Base-by-base conservation (phyloP, 2,888 invertebrate species). In the Drosophila pullipes region DNA sequence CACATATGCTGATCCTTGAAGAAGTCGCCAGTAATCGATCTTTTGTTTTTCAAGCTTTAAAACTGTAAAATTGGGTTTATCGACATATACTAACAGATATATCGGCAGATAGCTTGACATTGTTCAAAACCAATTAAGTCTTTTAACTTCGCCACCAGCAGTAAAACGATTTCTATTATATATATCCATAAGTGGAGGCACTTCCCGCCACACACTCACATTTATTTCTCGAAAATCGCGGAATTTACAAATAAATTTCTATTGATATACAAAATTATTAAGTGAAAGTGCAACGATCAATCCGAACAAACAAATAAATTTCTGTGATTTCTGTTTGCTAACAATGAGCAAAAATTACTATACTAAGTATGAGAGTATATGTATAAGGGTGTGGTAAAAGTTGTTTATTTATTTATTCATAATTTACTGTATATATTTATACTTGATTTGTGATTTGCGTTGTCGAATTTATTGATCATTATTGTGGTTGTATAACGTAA, bases 201-300 rank as follows among this genome's bases (percentile, higher is more conserved):
- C 31, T 6, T 18, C 22, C 10, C 31, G 13, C 22, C 18, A 39
- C 39, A 22, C n/a, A 52, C 10, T 50, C 28, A 31, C 7, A 35
- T 39, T 7, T 25, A 70, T 65, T 77, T 58, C 57, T 44, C 47
- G 52, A 35, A 78, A 62, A 59, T 68, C 39, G 39, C 30, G 28
- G 35, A 64, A 78, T 68, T 65, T 53, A 81, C 73, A 71, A 60
- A 76, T 74, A 70, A 83, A 89, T 81, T 77, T 74, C 70, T 79
- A 75, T 79, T 79, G 74, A 67, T 79, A 58, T 61, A 74, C 60
- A 67, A 50, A 59, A 78, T 78, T 74, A 78, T 70, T 47, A 64
- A 78, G 79, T 79, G 80, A 78, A 77, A 77, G 77, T 77, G 75
- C 79, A 60, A 39, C 52, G 58, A 60, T 65, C 65, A 54, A 52